phyloP scores from a whole-genome alignment of 2,113 vertebrate species.

The Circaetus cinerascens region DNA sequence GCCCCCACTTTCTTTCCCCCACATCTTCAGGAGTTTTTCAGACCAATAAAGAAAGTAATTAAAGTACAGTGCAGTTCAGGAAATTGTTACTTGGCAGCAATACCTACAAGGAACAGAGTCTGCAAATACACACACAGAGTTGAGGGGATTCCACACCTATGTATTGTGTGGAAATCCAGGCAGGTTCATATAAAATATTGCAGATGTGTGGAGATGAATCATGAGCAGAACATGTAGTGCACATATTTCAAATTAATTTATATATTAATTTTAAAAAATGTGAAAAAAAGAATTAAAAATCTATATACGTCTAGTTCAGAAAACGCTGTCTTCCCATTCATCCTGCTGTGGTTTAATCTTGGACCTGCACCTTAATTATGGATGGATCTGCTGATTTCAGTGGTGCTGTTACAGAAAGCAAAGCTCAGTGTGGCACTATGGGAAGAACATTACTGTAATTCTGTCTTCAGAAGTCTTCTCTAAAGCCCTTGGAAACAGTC shows the following conservation, averaged over 20 bases:
- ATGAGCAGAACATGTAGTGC: not conserved
- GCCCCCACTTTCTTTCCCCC: not conserved
- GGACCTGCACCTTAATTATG: not conserved
- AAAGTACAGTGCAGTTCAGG: not conserved
- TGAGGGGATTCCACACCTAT: not conserved
- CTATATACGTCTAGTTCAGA: not conserved
- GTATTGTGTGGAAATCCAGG: not conserved
- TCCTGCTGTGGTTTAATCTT: not conserved
- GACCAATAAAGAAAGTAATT: not conserved
- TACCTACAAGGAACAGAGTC: not conserved
- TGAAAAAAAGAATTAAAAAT: not conserved
- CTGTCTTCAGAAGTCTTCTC: not conserved
- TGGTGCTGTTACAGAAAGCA: not conserved
- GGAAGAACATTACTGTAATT: not conserved
- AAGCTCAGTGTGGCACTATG: not conserved
- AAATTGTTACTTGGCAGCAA: not conserved
- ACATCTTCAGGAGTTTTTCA: not conserved
- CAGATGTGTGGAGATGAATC: not conserved
- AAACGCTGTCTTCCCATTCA: not conserved
- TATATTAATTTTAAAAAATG: not conserved
- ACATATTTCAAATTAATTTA: not conserved
- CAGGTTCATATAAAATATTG: not conserved
- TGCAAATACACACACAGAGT: not conserved
- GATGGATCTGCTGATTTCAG: not conserved
- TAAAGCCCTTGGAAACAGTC: not conserved